These are phyloP conservation scores for Spicauda simplicius DNA, from an alignment of 2,888 invertebrate genomes.

Conservation along the genomic window DNA sequence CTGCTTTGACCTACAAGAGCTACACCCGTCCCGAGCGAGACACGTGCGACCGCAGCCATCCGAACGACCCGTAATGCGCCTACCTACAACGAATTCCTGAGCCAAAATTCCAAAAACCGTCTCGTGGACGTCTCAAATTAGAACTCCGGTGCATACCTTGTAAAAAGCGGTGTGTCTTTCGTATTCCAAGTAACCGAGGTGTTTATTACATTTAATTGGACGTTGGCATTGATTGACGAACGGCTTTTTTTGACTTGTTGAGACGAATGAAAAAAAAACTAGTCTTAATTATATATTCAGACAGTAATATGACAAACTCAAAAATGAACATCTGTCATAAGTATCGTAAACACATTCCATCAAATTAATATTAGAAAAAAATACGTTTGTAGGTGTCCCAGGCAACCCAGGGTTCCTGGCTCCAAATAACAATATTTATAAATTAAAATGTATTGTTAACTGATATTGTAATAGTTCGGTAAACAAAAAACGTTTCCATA, in stretches of 20 bases:
- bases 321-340: no score
- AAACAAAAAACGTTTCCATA: no score
- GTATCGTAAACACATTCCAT: no score
- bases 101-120: conserved; percentile 46
- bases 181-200: conserved; percentile 12
- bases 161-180: conserved; percentile 4
- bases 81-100: conserved; percentile 41
- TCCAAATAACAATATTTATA: no score
- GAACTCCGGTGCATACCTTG: conserved; percentile 34
- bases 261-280: background rate
- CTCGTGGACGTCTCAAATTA: conserved; percentile 53
- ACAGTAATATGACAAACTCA: background rate
- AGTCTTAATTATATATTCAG: background rate
- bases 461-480: no score
- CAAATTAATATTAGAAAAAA: no score
- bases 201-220: conserved; percentile 17
- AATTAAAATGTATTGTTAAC: no score
- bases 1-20: no score
- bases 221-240: conserved; percentile 10
- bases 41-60: conserved; percentile 38
- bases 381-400: no score
- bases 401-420: no score
- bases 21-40: conserved; percentile 39
- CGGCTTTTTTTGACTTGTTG: background rate
- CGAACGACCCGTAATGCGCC: background rate